Conservation (phyloP, 2,888 invertebrate species). For the Nemapogon koenigi region DNA sequence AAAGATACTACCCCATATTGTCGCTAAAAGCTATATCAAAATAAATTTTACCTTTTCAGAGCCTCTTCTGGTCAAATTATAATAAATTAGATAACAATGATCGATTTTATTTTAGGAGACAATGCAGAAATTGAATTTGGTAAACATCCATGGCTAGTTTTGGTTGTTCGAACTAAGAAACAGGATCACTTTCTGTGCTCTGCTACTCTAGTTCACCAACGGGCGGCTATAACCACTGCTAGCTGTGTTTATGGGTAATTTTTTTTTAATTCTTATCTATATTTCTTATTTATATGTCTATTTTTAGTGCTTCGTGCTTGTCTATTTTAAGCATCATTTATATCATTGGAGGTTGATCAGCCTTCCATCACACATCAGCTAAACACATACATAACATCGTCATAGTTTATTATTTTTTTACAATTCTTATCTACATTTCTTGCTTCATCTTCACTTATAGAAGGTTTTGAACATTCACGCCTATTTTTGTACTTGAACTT, state of each 20-base stretch:
- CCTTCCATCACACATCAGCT: too few species aligned
- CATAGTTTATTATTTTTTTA: too few species aligned
- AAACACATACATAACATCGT: too few species aligned
- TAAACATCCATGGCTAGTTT: conserved; percentile 41
- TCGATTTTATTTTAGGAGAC: not conserved
- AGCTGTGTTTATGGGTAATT: conserved; percentile 44
- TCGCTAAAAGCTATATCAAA: too few species aligned
- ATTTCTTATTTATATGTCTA: too few species aligned
- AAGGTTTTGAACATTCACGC: not conserved
- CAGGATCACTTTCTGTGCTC: conserved; percentile 42
- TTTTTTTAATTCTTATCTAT: too few species aligned
- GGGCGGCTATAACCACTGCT: conserved; percentile 41
- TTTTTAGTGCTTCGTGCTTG: too few species aligned
- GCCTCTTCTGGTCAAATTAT: not conserved
- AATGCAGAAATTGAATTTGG: conserved; percentile 20
- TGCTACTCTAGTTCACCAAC: conserved; percentile 43
- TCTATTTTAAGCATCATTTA: too few species aligned
- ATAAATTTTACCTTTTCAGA: too few species aligned
- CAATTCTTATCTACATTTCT: not conserved
- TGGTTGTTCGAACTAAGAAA: conserved; percentile 34
- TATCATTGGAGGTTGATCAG: too few species aligned
- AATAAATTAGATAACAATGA: not conserved
- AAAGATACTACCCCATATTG: too few species aligned
- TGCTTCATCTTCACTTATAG: not conserved
- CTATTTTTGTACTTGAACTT: not conserved